Evolutionary conservation across 2,797 vertebrate species (phyloP).

Genomic region (Microchirus variegatus): DNA sequence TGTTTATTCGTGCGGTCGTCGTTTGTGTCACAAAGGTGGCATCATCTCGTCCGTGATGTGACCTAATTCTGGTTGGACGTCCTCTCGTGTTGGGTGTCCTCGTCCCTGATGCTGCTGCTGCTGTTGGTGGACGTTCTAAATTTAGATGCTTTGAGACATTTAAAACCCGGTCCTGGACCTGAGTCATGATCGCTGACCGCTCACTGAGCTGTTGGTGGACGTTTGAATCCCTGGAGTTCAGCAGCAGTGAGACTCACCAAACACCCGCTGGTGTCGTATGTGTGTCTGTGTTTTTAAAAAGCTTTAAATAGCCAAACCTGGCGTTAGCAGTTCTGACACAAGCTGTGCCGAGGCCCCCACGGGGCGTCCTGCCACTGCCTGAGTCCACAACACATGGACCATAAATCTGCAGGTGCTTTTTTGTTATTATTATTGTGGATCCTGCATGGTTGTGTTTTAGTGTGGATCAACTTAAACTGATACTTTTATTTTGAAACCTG

Average conservation of each 20-base stretch:
- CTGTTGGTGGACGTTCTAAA: conserved; percentile 31
- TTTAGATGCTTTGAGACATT: conserved; percentile 35
- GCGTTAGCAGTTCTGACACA: neutral
- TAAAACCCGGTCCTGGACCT: conserved; percentile 30
- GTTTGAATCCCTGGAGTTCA: neutral
- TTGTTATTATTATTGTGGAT: too few relatives aligned
- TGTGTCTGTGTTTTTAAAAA: neutral
- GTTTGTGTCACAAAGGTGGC: neutral
- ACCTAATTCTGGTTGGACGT: neutral
- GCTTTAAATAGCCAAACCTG: conserved; percentile 5
- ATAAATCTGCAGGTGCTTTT: too few relatives aligned
- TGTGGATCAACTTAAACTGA: too few relatives aligned
- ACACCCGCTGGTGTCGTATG: neutral
- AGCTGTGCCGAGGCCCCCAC: neutral
- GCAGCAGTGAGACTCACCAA: neutral
- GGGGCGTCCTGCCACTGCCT: neutral
- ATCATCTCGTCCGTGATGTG: conserved; percentile 13
- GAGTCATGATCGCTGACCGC: neutral
- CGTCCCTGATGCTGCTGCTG: too few relatives aligned
- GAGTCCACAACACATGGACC: neutral
- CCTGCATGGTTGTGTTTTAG: too few relatives aligned
- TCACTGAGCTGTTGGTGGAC: neutral
- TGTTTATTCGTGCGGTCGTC: neutral
- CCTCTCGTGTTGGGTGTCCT: neutral
- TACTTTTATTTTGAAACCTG: too few relatives aligned